A percentile compares a stretch with the other conserved stretches of the same genome.
Conservation (phyloP, 64 coral and sea anemone species). For the Platygyra sinensis region DNA sequence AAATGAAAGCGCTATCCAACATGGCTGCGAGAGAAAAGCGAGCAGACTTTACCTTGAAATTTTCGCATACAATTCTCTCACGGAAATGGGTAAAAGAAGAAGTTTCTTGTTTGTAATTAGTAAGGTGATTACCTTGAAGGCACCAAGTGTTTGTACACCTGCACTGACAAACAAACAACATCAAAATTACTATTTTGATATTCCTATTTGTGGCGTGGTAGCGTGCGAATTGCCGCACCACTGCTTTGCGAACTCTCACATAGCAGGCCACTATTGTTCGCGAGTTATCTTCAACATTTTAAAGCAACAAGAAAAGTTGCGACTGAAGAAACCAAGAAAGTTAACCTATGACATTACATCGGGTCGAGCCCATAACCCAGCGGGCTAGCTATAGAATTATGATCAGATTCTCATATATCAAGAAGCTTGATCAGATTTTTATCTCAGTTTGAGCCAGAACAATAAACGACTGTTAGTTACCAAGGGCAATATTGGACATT, state of each 20-base stretch:
- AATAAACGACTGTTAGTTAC: background rate
- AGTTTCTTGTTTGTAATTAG: conserved; percentile 32
- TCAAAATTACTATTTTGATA: conserved; percentile 6
- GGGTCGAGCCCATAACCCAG: too few species aligned
- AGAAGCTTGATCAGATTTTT: background rate
- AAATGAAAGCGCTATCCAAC: background rate
- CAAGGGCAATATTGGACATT: background rate
- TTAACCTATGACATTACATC: too few species aligned
- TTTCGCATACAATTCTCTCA: background rate
- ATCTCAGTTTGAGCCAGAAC: background rate
- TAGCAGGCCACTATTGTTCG: background rate
- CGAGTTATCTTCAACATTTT: too few species aligned
- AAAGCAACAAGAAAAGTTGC: too few species aligned
- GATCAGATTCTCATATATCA: background rate
- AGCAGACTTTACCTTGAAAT: background rate
- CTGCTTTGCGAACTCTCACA: background rate
- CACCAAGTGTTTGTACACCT: conserved; percentile 6
- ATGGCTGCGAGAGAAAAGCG: background rate
- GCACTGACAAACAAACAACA: background rate
- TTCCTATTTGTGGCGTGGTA: background rate
- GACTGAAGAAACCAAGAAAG: too few species aligned
- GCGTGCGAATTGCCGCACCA: background rate
- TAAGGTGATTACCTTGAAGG: background rate
- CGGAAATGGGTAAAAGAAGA: background rate
- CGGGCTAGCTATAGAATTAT: background rate